phyloP scores from a whole-genome alignment of 2,113 vertebrate species.

The Indri indri region DNA sequence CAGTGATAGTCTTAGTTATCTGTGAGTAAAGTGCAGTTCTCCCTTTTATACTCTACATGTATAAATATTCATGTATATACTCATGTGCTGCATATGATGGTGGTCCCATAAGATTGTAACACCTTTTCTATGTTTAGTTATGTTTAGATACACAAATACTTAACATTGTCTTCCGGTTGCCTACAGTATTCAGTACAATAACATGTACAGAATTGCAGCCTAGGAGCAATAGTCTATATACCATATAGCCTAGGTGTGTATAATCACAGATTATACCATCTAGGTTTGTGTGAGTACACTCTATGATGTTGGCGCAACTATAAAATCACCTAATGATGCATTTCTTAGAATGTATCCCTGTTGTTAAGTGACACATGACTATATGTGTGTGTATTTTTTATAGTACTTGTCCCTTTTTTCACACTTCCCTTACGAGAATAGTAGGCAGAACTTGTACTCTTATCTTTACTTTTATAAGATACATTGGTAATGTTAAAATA shows the following conservation, averaged over 20 bases:
- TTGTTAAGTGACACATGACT: neutral
- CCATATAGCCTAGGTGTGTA: neutral
- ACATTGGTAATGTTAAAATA: neutral
- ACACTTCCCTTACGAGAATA: neutral
- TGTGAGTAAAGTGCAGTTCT: neutral
- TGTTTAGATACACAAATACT: neutral
- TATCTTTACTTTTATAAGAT: neutral
- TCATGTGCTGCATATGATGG: neutral
- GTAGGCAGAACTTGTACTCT: neutral
- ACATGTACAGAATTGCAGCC: neutral
- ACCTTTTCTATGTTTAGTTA: neutral
- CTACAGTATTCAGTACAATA: neutral
- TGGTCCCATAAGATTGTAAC: neutral
- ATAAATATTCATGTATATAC: neutral
- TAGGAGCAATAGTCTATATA: neutral
- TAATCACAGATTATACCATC: neutral
- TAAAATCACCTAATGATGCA: neutral
- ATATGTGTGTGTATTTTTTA: neutral
- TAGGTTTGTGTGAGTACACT: neutral
- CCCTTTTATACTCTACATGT: neutral
- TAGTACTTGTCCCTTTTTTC: neutral
- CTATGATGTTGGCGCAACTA: neutral
- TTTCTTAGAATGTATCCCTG: neutral
- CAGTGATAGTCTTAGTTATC: neutral
- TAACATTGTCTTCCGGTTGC: neutral